Evolutionary conservation across 2,113 vertebrate genomes (phyloP).

Genomic region (Struthidea cinerea): DNA sequence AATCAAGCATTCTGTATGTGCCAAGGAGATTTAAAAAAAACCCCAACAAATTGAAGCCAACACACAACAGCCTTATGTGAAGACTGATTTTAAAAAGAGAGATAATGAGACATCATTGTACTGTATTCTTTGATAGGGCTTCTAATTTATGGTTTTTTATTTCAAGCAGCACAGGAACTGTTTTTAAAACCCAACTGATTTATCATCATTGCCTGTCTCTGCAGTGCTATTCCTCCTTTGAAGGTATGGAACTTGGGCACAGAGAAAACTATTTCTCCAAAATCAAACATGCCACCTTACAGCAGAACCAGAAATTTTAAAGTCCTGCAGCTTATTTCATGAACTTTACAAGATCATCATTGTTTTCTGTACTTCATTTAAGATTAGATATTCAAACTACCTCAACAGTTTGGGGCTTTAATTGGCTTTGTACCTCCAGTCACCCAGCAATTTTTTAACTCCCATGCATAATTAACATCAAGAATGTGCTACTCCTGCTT

Average conservation of each 20-base stretch:
- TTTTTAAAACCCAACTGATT: neutral
- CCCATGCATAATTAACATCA: neutral
- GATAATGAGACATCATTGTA: neutral
- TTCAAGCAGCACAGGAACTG: neutral
- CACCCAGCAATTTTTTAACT: neutral
- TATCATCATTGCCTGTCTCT: neutral
- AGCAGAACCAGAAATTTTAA: neutral
- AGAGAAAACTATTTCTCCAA: neutral
- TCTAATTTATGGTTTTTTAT: neutral
- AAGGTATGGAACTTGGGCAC: neutral
- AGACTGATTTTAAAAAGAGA: constrained; percentile 22
- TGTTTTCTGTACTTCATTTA: neutral
- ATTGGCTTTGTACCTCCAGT: neutral
- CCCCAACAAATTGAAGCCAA: constrained; percentile 4
- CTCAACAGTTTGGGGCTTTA: neutral
- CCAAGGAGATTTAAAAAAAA: neutral
- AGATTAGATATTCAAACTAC: neutral
- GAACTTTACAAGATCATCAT: neutral
- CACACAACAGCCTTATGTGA: constrained; percentile 31
- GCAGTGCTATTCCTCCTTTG: neutral
- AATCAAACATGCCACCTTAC: neutral
- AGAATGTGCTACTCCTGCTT: neutral
- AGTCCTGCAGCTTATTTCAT: neutral
- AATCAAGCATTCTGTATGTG: neutral
- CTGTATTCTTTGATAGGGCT: neutral